These are phyloP conservation scores for Botia kubotai DNA, from an alignment of 2,797 vertebrate species.

Conservation along the genomic window DNA sequence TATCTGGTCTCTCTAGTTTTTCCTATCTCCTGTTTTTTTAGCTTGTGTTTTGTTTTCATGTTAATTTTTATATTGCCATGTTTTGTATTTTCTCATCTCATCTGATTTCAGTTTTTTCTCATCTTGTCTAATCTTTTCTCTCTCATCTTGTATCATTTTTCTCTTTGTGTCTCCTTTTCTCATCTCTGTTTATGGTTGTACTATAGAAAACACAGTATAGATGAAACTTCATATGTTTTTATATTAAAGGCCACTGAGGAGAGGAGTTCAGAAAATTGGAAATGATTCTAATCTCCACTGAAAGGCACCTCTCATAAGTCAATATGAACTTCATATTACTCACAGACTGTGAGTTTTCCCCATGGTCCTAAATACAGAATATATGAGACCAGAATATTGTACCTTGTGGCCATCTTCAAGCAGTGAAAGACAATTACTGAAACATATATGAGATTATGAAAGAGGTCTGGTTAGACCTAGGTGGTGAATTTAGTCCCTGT, in stretches of 20 bases:
- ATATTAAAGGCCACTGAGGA: neutral
- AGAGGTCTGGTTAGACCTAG: conserved; percentile 24
- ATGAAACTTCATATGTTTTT: neutral
- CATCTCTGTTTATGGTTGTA: conserved; percentile 15
- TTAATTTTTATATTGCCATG: neutral
- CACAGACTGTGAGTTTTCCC: conserved; percentile 13
- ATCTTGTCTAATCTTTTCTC: neutral
- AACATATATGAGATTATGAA: conserved; percentile 42
- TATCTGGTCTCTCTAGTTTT: neutral
- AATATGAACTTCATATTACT: conserved; percentile 25
- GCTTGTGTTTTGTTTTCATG: neutral
- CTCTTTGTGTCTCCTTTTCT: conserved; percentile 34
- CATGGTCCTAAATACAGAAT: conserved; percentile 30
- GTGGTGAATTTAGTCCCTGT: conserved; percentile 35
- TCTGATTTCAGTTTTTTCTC: conserved; percentile 23
- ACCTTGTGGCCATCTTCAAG: conserved; percentile 33
- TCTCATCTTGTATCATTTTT: neutral
- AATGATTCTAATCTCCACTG: neutral
- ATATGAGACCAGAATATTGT: conserved; percentile 36
- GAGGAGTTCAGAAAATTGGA: conserved; percentile 1
- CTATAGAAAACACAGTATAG: neutral
- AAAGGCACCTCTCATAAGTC: conserved; percentile 28
- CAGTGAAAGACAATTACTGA: conserved; percentile 53
- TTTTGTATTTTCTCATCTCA: conserved; percentile 17
- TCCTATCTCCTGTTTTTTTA: neutral